Base-by-base conservation (phyloP, 2,797 vertebrate species). In the Otus scops region DNA sequence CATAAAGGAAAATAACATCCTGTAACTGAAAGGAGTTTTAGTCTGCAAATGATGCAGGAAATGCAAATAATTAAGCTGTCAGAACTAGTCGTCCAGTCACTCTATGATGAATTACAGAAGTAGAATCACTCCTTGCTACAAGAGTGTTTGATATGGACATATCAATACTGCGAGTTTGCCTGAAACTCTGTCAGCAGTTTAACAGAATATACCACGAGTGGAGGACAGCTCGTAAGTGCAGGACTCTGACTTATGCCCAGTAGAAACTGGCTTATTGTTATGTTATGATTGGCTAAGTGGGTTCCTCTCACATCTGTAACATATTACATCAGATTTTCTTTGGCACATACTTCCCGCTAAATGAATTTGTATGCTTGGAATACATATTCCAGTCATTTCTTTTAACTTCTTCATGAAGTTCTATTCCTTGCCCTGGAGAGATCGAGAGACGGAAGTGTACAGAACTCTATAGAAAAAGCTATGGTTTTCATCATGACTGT, bases 291-390 rank as follows among this genome's bases (percentile, higher is more conserved):
- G 94, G 95, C 96, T 19, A 32, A 45, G 85, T 45, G 71, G 34
- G 64, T 93, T 95, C 85, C 82, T 95, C 69, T 91, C 96, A 75
- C 96, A 97, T 95, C 97, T 97, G 96, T 36, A 64, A 50, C 9
- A 2, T 20, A 83, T 97, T 96, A 88, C 73, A 91, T 48, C 71
- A 85, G 75, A 91, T 96, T 97, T 96, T 81, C 87, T 94, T 97
- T 97, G 97, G 97, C 96, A 73, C 34, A 0, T 79, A 18, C 65
- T 89, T 80, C 74, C 85, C 74, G 7, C 89, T 84, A 81, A 94
- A 89, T 91, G 77, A 85, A 93, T 97, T 75, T 88, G 83, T 65
- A 3, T 84, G 81, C 94, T 85, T 88, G 74, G 87, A 88, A 81
- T 64, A 86, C 59, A 32, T 88, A 69, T 61, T 93, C 60, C 60